Evolutionary conservation across 1,140 invertebrate species (phyloP).

Genomic region (Drosophila subobscura): DNA sequence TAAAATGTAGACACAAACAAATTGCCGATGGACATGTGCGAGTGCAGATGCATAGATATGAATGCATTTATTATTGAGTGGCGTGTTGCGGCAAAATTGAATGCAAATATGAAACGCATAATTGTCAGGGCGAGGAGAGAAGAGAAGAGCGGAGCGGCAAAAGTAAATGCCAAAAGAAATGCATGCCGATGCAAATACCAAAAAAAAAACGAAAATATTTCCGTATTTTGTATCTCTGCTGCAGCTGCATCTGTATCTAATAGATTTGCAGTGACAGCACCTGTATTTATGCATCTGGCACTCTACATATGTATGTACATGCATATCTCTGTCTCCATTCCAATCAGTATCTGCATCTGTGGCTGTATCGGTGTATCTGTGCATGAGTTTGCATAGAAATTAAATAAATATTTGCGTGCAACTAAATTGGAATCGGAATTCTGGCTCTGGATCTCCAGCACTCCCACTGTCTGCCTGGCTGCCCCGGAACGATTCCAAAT

Average conservation of each 20-base stretch:
- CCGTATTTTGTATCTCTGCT: neutral
- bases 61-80: constrained; percentile 5
- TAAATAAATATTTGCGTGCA: constrained; percentile 78
- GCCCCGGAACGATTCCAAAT: constrained; percentile 40
- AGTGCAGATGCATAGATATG: constrained; percentile 5
- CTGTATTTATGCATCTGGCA: constrained; percentile 53
- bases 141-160: constrained; percentile 1
- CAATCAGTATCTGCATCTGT: constrained; percentile 19
- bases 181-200: constrained; percentile 10
- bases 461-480: constrained; percentile 8
- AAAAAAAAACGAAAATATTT: constrained; percentile 54
- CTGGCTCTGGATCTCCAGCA: constrained; percentile 22
- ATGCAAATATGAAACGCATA: constrained; percentile 48
- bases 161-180: constrained; percentile 13
- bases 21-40: constrained; percentile 18
- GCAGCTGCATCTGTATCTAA: constrained; percentile 25
- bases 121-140: constrained; percentile 15
- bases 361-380: constrained; percentile 44
- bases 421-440: constrained; percentile 78
- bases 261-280: constrained; percentile 64
- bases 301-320: constrained; percentile 11
- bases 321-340: constrained; percentile 27
- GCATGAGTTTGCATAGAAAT: constrained; percentile 67
- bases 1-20: neutral
- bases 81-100: constrained; percentile 21